Conservation (phyloP, 2,113 vertebrate genomes). For the Aix galericulata region DNA sequence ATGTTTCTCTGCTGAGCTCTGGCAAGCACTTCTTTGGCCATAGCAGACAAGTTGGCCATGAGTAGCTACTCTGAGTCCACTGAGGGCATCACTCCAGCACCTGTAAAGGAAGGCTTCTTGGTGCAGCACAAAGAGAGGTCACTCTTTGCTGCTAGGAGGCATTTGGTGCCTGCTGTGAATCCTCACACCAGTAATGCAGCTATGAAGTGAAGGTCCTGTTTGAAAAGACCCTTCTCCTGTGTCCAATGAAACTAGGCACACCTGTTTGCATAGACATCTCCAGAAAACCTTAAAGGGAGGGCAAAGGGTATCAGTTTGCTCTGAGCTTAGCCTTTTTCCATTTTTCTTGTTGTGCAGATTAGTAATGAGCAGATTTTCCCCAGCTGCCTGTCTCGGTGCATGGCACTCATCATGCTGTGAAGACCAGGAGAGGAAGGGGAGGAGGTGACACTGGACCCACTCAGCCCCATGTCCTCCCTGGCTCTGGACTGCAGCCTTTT, state of each 20-base stretch:
- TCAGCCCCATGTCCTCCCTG: background rate
- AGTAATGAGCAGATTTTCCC: background rate
- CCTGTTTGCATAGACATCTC: background rate
- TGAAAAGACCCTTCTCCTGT: background rate
- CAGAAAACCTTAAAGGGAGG: background rate
- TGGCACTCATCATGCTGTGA: background rate
- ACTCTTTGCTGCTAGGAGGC: background rate
- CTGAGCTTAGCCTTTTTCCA: background rate
- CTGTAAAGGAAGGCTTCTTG: background rate
- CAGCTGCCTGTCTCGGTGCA: background rate
- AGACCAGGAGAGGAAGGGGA: background rate
- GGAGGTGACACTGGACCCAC: background rate
- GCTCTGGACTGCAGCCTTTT: background rate
- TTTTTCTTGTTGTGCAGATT: background rate
- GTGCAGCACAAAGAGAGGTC: background rate
- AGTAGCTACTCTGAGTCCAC: background rate
- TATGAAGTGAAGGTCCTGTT: background rate
- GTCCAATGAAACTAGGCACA: background rate
- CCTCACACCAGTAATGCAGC: background rate
- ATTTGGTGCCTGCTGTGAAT: background rate
- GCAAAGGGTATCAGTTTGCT: background rate
- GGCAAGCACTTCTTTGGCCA: background rate
- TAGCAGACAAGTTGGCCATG: background rate
- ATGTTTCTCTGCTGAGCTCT: background rate
- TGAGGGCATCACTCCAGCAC: rapidly evolving